phyloP scores from a whole-genome alignment of 2,888 invertebrate species.

The Drepana falcataria region DNA sequence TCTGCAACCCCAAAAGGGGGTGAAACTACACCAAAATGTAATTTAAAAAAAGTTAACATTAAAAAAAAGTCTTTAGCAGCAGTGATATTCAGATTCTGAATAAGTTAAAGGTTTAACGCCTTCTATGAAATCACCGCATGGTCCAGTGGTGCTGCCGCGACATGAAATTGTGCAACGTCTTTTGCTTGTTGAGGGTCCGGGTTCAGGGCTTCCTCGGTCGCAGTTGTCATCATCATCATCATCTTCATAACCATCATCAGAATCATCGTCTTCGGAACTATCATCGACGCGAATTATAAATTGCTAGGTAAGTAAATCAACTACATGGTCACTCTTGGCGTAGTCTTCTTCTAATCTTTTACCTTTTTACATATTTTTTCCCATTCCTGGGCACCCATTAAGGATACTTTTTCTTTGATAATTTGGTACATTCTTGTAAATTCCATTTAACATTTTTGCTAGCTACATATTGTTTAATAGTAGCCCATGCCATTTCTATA shows the following conservation, averaged over 20 bases:
- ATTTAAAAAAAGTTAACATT: no score
- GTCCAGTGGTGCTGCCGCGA: no score
- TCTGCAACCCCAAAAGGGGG: no score
- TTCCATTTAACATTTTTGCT: constrained; percentile 6
- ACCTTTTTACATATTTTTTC: not conserved
- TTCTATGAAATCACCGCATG: no score
- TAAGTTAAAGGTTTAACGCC: no score
- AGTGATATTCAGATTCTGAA: no score
- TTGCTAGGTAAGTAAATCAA: not conserved
- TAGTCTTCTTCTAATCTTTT: not conserved
- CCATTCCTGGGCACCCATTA: not conserved
- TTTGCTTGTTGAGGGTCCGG: not conserved
- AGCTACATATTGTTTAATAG: constrained; percentile 5
- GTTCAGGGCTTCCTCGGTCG: not conserved
- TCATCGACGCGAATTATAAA: not conserved
- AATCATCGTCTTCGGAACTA: not conserved
- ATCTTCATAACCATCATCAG: not conserved
- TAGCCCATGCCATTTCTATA: constrained; percentile 5
- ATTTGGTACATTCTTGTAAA: not conserved
- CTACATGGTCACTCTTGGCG: constrained; percentile 1
- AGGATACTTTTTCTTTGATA: not conserved
- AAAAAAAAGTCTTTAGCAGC: no score
- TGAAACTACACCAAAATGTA: no score
- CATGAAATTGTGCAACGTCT: no score
- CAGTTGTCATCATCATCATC: not conserved